Evolutionary conservation across 2,113 vertebrate species (phyloP).

Genomic region (Lanius collurio): DNA sequence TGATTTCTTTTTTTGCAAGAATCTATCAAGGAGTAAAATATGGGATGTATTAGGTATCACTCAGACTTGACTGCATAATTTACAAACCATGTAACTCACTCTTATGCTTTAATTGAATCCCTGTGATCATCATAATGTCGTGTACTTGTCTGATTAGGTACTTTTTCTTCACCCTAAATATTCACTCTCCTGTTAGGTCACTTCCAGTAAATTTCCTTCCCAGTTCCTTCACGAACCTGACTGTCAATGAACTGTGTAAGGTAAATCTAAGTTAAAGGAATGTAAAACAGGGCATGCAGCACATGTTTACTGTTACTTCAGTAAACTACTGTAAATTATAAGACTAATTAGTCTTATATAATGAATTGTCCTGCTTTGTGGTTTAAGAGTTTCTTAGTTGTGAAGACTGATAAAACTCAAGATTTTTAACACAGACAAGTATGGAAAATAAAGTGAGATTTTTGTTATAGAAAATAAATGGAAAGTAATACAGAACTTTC

Average conservation of each 20-base stretch:
- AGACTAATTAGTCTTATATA: background rate
- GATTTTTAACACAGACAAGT: background rate
- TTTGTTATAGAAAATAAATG: background rate
- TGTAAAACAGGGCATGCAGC: background rate
- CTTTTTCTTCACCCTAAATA: background rate
- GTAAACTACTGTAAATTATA: background rate
- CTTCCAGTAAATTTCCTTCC: background rate
- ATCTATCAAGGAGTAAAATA: background rate
- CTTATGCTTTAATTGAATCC: background rate
- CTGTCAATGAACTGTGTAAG: background rate
- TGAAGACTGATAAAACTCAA: background rate
- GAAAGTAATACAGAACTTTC: slow-evolving; percentile 5
- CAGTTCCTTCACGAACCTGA: background rate
- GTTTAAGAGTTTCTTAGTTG: background rate
- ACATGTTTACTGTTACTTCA: background rate
- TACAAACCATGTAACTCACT: background rate
- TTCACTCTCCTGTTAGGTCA: background rate
- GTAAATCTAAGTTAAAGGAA: background rate
- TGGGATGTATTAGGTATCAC: background rate
- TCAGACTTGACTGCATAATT: background rate
- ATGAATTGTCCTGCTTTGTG: background rate
- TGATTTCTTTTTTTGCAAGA: background rate
- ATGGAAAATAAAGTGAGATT: background rate
- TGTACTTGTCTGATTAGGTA: background rate
- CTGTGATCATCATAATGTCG: background rate